phyloP scores from a whole-genome alignment of 37 sponge, comb jelly and placozoan genomes.

The Ianthella basta region DNA sequence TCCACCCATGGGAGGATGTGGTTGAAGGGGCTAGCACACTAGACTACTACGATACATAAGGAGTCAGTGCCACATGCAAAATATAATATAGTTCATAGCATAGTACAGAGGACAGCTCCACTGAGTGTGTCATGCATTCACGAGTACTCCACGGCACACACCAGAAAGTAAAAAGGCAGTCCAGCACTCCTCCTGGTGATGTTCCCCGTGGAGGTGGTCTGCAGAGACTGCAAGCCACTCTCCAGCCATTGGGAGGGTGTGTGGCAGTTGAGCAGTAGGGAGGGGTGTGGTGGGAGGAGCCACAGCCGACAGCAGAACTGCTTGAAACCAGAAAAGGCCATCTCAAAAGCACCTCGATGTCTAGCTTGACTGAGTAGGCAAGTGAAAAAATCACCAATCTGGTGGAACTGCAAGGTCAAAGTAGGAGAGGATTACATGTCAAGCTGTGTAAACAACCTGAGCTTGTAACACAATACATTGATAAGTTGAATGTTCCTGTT shows the following conservation, averaged over 20 bases:
- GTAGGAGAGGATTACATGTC: background rate
- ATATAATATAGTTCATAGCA: too few species aligned
- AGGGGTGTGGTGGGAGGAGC: slow-evolving; percentile 39
- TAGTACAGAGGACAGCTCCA: too few species aligned
- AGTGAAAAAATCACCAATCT: slow-evolving; percentile 68
- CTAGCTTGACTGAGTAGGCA: slow-evolving; percentile 75
- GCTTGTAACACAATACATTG: background rate
- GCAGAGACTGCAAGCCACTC: slow-evolving; percentile 55
- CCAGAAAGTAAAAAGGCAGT: slow-evolving; percentile 79
- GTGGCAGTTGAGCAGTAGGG: background rate
- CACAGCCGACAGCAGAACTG: slow-evolving; percentile 75
- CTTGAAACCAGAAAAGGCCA: slow-evolving; percentile 82
- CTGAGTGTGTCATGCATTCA: background rate
- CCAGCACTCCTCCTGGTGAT: slow-evolving; percentile 90
- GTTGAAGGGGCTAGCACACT: too few species aligned
- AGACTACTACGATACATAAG: too few species aligned
- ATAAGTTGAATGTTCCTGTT: too few species aligned
- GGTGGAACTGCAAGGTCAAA: slow-evolving; percentile 40
- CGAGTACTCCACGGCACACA: slow-evolving; percentile 14
- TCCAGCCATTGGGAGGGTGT: slow-evolving; percentile 53
- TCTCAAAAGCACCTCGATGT: slow-evolving; percentile 91
- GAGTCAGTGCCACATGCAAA: too few species aligned
- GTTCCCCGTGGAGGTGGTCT: slow-evolving; percentile 53
- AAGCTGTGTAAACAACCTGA: background rate
- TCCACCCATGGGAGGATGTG: too few species aligned